Evolutionary conservation across 2,113 vertebrate genomes (phyloP), one percentile per base, ranked within the genome.

Genomic region (Symphodus melops): DNA sequence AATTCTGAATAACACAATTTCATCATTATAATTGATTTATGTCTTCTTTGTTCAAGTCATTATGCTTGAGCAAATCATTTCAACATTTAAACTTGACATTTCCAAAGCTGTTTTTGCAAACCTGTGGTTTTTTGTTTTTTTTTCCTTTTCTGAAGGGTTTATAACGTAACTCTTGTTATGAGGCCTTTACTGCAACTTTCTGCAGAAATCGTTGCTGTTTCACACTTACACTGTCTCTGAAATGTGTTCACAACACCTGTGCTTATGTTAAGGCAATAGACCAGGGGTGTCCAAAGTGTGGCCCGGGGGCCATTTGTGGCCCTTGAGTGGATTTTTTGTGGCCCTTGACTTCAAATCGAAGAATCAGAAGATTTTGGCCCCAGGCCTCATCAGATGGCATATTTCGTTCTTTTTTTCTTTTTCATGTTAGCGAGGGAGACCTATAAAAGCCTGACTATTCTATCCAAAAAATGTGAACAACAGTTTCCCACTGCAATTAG

Each of bases 1-100:
- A 79, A 66, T 41, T 61, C 25, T 55, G 17, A 79, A 58, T 84
- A 71, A 76, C 56, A 81, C 56, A 72, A 49, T 84, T 82, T 57
- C 20, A 66, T 78, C 25, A 52, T 44, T 48, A n/a, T 28, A 19
- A 1, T 17, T 64, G 5, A 52, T 21, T 59, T 7, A n/a, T 77
- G 60, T 82, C 23, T 68, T 74, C 16, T 64, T 8, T 70, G 14
- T 10, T 16, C 14, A 39, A 33, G 23, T 3, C 36, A 23, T 53
- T 56, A 49, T 69, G 71, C 19, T 16, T 51, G 11, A 49, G 13
- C 9, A 33, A 11, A 23, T 0, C 7, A 9, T 88, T 77, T 77
- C 41, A 3, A 74, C 70, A 82, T 82, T 25, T 71, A 39, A 25
- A 33, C 25, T 8, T 33, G n/a, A 58, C 36, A 72, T 86, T 78